Evolutionary conservation across 2,888 invertebrate genomes (phyloP), one percentile per base, ranked within the genome.

Genomic region (Clitarchus hookeri): DNA sequence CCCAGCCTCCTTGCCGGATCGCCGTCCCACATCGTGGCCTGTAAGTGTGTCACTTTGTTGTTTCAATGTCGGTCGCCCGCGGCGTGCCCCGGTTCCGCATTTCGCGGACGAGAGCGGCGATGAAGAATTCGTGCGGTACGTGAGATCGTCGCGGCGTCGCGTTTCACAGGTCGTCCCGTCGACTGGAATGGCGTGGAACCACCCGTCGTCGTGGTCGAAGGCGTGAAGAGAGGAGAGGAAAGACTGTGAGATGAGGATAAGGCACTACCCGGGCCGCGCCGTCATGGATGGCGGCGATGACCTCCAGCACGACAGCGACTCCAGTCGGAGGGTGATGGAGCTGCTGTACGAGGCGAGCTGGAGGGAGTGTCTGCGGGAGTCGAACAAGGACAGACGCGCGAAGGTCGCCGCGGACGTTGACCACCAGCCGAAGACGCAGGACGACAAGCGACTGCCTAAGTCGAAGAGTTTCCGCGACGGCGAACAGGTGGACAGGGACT

Each of bases 271-370:
- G 82, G 97, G 97, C 88, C 96, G 96, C 92, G 97, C 95, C 88
- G 96, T 96, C 90, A 89, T 93, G 85, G 92, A 88, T 84, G 88
- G 82, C 44, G 65, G 65, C 65, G 65, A 85, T 94, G 86, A 93
- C 96, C 93, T 96, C 96, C 91, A 93, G 94, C 88, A 94, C 95
- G 91, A 94, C 95, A 90, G 94, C 94, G 88, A 94, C 94, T 82
- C 93, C 94, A 89, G 94, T 94, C 89, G 93, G 94, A 89, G 94
- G 94, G 48, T 86, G 88, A 95, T 96, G 95, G 95, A 95, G 89
- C 93, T 96, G 84, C 94, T 96, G 84, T 97, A 97, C 91, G 97
- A 96, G 89, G 96, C 96, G 54, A 97, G 96, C 90, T 97, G 97
- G 97, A 93, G 95, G 88, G 96, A 96, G 36, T 82, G 82, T 82